A percentile compares a stretch with the other conserved stretches of the same genome.
phyloP scores from a whole-genome alignment of 1,140 invertebrate species.

The Odontomachus brunneus region DNA sequence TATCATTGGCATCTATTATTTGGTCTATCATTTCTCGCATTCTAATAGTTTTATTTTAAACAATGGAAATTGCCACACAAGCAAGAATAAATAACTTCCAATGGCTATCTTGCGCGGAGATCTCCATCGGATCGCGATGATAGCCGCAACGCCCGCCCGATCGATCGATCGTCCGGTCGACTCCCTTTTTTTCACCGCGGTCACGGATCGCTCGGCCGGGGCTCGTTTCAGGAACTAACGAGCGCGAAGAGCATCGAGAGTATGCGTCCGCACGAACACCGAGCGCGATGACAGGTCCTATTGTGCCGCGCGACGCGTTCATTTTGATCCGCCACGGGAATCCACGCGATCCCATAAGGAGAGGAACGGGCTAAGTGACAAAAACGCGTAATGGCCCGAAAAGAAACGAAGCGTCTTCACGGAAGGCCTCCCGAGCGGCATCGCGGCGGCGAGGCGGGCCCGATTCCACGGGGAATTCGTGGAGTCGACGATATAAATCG shows the following conservation, averaged over 20 bases:
- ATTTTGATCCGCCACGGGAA: neutral
- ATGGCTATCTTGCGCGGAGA: neutral
- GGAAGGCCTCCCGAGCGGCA: constrained; percentile 3
- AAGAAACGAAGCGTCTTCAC: neutral
- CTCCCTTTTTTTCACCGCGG: constrained; percentile 32
- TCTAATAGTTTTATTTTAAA: neutral
- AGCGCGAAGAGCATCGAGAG: constrained; percentile 44
- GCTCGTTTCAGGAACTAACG: constrained; percentile 52
- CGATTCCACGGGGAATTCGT: constrained; percentile 56
- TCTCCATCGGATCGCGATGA: constrained; percentile 5
- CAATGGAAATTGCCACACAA: neutral
- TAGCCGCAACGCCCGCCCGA: constrained; percentile 5
- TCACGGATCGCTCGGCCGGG: constrained; percentile 20
- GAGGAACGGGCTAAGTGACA: neutral
- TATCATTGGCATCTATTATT: too few relatives aligned
- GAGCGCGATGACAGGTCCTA: constrained; percentile 58
- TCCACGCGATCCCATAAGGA: constrained; percentile 8
- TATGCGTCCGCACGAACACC: constrained; percentile 28
- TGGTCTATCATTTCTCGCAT: neutral
- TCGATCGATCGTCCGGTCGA: constrained; percentile 20
- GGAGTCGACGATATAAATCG: constrained; percentile 70
- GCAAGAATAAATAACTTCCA: constrained; percentile 1
- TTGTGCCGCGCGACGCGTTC: constrained; percentile 28
- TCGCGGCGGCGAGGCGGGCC: neutral
- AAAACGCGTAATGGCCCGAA: constrained; percentile 30